Evolutionary conservation across 2,797 vertebrate species (phyloP).

Genomic region (Pangasius sanitwongsei): DNA sequence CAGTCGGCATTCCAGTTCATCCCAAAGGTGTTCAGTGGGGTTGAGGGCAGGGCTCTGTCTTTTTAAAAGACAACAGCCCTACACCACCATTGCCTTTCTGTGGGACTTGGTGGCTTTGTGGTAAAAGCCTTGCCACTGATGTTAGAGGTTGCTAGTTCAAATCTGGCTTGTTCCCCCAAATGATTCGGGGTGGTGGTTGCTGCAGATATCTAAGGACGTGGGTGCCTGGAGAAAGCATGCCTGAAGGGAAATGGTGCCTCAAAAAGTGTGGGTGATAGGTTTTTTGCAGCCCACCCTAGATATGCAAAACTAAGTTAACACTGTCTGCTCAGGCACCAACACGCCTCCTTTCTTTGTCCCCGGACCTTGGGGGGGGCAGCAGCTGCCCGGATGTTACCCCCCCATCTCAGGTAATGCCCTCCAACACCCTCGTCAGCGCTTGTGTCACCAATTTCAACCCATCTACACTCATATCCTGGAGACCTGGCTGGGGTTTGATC

Average conservation of each 20-base stretch:
- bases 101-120: background rate
- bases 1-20: background rate
- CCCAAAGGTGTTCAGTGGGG: background rate
- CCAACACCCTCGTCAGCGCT: background rate
- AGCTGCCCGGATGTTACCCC: no score
- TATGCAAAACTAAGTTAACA: background rate
- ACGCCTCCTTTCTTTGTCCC: background rate
- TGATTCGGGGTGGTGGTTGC: background rate
- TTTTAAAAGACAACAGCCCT: background rate
- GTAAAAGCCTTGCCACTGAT: background rate
- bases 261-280: background rate
- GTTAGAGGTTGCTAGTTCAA: background rate
- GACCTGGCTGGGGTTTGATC: background rate
- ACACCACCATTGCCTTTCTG: background rate
- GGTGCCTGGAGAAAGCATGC: background rate
- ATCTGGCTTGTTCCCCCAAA: background rate
- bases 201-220: background rate
- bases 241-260: background rate
- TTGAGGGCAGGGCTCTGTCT: background rate
- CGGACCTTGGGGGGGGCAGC: background rate
- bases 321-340: background rate
- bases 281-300: background rate
- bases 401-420: background rate
- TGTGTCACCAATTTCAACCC: background rate
- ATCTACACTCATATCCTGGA: background rate